phyloP scores from a whole-genome alignment of 1,140 invertebrate genomes.

The Pachypsylla venusta region DNA sequence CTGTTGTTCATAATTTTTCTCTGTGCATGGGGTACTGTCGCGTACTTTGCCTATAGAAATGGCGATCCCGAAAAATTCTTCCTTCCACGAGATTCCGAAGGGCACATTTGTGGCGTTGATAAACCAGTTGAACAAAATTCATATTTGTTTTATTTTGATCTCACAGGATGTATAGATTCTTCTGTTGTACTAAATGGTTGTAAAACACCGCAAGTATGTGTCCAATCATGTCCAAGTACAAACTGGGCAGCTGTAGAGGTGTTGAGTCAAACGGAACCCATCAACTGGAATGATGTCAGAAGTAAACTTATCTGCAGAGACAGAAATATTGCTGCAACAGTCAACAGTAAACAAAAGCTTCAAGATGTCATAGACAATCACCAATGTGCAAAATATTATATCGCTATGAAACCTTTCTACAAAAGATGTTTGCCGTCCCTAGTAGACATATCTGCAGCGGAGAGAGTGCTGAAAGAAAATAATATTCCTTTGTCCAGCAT shows the following conservation, averaged over 20 bases:
- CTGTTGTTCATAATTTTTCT: constrained; percentile 68
- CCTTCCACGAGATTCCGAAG: constrained; percentile 60
- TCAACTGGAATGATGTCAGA: constrained; percentile 17
- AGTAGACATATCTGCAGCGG: neutral
- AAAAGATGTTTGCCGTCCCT: constrained; percentile 17
- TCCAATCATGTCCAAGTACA: constrained; percentile 50
- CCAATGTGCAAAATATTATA: constrained; percentile 60
- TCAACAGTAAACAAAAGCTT: constrained; percentile 26
- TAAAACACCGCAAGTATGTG: constrained; percentile 47
- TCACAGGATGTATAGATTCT: constrained; percentile 51
- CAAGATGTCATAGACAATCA: constrained; percentile 38
- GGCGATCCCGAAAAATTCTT: constrained; percentile 65
- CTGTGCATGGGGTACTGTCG: constrained; percentile 54
- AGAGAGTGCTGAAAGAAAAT: constrained; percentile 7
- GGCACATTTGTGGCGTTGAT: constrained; percentile 63
- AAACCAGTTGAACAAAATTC: constrained; percentile 46
- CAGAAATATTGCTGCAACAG: constrained; percentile 35
- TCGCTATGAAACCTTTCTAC: constrained; percentile 45
- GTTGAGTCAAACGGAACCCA: neutral
- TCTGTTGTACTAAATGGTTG: constrained; percentile 41
- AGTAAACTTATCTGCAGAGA: constrained; percentile 43
- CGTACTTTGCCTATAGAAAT: constrained; percentile 46
- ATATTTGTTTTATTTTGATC: constrained; percentile 72
- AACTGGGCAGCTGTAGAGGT: constrained; percentile 24
- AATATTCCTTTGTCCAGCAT: constrained; percentile 2